These are phyloP conservation scores for Leiothrix lutea DNA, from an alignment of 2,113 vertebrate species.

Conservation along the genomic window DNA sequence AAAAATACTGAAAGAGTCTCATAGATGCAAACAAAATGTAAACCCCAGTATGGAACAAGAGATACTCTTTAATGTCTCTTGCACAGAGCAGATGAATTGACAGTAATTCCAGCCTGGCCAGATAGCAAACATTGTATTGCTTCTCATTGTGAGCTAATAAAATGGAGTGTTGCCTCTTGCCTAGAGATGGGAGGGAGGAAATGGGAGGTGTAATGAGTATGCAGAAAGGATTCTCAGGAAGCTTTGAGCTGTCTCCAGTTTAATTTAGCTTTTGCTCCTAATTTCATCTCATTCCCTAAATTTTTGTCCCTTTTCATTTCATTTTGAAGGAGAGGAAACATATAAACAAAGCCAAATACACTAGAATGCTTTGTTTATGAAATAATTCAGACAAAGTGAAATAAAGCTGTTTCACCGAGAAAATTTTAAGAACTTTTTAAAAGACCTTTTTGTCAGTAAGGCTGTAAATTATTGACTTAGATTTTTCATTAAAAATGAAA, in stretches of 20 bases:
- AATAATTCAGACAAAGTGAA: neutral
- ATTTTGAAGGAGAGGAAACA: neutral
- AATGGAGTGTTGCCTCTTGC: neutral
- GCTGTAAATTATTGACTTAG: neutral
- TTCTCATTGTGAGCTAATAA: neutral
- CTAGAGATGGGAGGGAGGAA: neutral
- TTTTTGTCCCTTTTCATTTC: neutral
- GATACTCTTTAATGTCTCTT: neutral
- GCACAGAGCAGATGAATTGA: slow-evolving; percentile 29
- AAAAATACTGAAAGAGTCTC: slow-evolving; percentile 8
- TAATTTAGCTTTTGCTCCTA: neutral
- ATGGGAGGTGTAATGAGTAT: neutral
- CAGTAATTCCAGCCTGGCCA: neutral
- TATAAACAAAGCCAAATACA: neutral
- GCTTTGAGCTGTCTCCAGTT: neutral
- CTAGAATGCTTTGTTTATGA: neutral
- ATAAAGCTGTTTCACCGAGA: neutral
- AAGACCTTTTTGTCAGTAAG: neutral
- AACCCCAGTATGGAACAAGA: neutral
- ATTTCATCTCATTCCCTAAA: neutral
- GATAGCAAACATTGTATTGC: neutral
- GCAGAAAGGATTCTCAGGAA: neutral
- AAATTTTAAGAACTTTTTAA: neutral
- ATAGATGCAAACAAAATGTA: neutral
- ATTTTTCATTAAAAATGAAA: slow-evolving; percentile 27